Percentiles rank a stretch among this genome's conserved stretches.
These are phyloP conservation scores for Eospalax fontanierii DNA, from an alignment of 2,797 vertebrate species.

Conservation along the genomic window DNA sequence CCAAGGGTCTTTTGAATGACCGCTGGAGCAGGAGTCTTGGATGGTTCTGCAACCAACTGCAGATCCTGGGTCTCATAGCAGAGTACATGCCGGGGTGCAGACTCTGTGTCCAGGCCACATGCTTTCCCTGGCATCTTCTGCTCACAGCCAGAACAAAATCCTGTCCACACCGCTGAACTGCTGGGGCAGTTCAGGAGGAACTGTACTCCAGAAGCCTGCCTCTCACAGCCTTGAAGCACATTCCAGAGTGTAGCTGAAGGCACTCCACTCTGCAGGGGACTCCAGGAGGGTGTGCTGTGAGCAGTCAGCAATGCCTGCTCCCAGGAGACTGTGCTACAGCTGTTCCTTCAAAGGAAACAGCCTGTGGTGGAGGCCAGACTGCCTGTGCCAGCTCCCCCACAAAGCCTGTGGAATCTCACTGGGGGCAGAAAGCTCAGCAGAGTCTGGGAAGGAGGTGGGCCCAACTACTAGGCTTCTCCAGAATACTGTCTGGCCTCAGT, in stretches of 20 bases:
- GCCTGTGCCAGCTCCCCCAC: background rate
- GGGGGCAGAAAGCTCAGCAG: background rate
- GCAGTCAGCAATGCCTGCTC: background rate
- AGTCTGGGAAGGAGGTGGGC: background rate
- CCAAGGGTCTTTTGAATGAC: background rate
- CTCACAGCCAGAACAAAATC: background rate
- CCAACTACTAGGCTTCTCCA: background rate
- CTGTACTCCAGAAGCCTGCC: background rate
- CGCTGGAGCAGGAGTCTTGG: background rate
- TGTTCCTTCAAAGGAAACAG: background rate
- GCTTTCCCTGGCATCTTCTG: background rate
- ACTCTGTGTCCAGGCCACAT: rapidly evolving
- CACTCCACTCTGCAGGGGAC: rapidly evolving
- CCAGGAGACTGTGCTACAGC: rapidly evolving
- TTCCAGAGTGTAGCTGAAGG: background rate
- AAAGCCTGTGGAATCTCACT: background rate
- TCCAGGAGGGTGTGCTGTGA: background rate
- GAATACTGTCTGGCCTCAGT: background rate
- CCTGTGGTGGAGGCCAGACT: background rate
- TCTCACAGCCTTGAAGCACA: background rate
- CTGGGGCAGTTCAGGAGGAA: background rate
- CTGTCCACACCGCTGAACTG: rapidly evolving
- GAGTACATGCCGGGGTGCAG: rapidly evolving
- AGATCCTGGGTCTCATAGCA: background rate
- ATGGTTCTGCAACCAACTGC: background rate